Evolutionary conservation across 2,888 invertebrate genomes (phyloP).

Genomic region (Beris morrisii): DNA sequence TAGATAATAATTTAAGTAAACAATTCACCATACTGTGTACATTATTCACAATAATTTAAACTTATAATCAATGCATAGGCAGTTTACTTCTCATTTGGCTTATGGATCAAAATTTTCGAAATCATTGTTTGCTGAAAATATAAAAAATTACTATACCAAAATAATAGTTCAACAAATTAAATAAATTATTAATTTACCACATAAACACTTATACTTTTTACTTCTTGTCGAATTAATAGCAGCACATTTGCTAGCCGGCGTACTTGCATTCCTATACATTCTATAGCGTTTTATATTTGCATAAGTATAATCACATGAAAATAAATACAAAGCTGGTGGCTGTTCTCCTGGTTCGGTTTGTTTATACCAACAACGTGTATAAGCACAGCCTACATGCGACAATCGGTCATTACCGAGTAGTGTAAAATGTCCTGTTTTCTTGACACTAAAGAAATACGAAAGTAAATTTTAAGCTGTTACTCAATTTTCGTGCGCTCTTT

Average conservation of each 20-base stretch:
- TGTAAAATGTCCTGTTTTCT: conserved; percentile 19
- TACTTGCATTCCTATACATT: conserved; percentile 8
- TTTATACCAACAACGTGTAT: not conserved
- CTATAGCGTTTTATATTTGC: conserved; percentile 3
- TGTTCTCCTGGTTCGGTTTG: too few species aligned
- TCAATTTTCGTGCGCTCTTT: too few species aligned
- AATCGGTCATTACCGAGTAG: conserved; percentile 21
- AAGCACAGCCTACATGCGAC: conserved; percentile 13
- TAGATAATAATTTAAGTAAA: too few species aligned
- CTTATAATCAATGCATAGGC: too few species aligned
- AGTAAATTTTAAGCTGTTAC: too few species aligned
- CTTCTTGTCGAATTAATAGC: conserved; percentile 4
- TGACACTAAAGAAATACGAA: not conserved
- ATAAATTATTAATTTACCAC: conserved; percentile 18
- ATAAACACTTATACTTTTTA: conserved; percentile 8
- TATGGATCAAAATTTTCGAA: too few species aligned
- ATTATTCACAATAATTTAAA: too few species aligned
- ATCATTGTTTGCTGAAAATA: conserved; percentile 13
- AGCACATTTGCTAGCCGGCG: conserved; percentile 6
- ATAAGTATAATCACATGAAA: conserved; percentile 21
- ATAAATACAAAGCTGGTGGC: not conserved
- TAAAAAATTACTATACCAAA: not conserved
- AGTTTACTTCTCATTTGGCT: too few species aligned
- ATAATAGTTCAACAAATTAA: not conserved
- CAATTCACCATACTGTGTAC: too few species aligned